Conservation (phyloP, 2,888 invertebrate genomes). For the Cacoxenus indagator region DNA sequence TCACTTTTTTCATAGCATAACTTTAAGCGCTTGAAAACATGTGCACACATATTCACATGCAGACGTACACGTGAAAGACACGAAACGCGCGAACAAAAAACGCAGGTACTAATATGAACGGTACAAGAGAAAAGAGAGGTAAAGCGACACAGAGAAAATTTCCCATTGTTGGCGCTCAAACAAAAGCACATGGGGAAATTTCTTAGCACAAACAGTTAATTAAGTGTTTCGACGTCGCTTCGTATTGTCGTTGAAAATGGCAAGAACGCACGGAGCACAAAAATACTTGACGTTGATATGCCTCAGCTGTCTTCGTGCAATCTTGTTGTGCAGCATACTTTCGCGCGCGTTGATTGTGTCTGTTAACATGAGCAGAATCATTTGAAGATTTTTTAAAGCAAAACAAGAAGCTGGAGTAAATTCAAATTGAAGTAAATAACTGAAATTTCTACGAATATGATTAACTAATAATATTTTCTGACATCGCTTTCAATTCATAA, state of each 20-base stretch:
- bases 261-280: too few species aligned
- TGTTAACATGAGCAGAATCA: constrained; percentile 44
- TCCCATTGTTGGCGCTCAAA: too few species aligned
- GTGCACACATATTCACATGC: neutral
- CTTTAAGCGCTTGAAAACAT: neutral
- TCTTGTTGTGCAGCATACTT: constrained; percentile 43
- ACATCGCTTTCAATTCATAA: neutral
- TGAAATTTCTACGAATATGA: constrained; percentile 9
- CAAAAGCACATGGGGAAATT: too few species aligned
- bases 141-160: too few species aligned
- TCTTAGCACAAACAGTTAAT: too few species aligned
- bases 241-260: too few species aligned
- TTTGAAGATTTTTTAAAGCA: constrained; percentile 23
- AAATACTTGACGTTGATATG: neutral
- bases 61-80: neutral
- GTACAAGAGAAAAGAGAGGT: too few species aligned
- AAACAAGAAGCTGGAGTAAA: neutral
- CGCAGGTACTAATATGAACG: too few species aligned
- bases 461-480: constrained; percentile 8
- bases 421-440: neutral
- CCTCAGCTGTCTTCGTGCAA: constrained; percentile 26
- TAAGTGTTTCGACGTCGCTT: too few species aligned
- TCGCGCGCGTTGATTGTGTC: constrained; percentile 52
- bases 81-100: neutral
- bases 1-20: constrained; percentile 1